Base-by-base conservation (phyloP, 2,888 invertebrate genomes). In the Chrysolina oricalcia region DNA sequence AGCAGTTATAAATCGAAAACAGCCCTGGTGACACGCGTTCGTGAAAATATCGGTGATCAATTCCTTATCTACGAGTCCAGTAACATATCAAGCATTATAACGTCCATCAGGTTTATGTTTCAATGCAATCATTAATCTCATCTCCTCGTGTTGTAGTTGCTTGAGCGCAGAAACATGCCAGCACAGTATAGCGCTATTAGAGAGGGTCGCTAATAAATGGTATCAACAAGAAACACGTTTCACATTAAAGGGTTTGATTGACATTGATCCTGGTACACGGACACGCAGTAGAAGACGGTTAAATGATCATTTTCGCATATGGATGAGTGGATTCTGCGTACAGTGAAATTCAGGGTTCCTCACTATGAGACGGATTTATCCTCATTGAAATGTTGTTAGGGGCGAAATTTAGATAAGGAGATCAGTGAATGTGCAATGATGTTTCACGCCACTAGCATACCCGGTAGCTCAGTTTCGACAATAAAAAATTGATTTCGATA, bases 71-170 rank as follows among this genome's bases (percentile, higher is more conserved):
- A 79, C 81, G 76, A 78, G 82, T 81, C 82, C 84, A 83, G 81
- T 83, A 86, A 85, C 85, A 84, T 85, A 86, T 86, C 84, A 76
- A 83, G 85, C 84, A 87, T 87, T 87, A 87, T 86, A 86, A 86
- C 81, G 87, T 87, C 87, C 86, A 86, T 87, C 87, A 87, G 85
- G 83, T 81, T 80, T 82, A 83, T 85, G 86, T 86, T 85, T 86
- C 84, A 86, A 87, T 86, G 85, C 83, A 86, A 87, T 86, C 86
- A 81, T 80, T 81, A 81, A 83, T 83, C 84, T 81, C 79, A 80
- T 82, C 80, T 81, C 82, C 79, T 80, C 81, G 77, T 78, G 81
- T 79, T 64, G 50, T 27, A 59, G 50, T 70, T 76, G 76, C 72
- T 76, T 72, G 74, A 72, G 72, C 76, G 75, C 79, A 78, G 82